phyloP scores from a whole-genome alignment of 2,113 vertebrate genomes.

The Sylvietta virens region DNA sequence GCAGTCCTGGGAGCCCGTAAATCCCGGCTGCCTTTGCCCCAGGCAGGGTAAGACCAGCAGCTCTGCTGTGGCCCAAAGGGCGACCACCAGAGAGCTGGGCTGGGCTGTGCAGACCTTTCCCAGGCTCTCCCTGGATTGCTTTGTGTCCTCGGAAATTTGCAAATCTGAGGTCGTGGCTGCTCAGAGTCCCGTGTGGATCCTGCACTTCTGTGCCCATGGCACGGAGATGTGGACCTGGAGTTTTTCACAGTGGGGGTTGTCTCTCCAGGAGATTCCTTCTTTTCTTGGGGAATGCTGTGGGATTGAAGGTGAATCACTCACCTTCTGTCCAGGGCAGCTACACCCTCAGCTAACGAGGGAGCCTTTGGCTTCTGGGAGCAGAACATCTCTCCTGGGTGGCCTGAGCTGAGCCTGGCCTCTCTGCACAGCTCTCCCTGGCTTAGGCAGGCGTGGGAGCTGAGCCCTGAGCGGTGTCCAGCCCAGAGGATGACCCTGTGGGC shows the following conservation, averaged over 20 bases:
- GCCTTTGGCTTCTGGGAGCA: background rate
- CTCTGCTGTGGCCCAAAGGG: background rate
- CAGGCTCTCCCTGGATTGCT: background rate
- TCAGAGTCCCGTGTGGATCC: rapidly evolving
- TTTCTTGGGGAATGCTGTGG: background rate
- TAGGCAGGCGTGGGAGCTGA: background rate
- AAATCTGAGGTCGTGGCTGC: background rate
- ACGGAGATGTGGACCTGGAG: background rate
- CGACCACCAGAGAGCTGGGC: rapidly evolving
- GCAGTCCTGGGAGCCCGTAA: background rate
- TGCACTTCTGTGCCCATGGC: background rate
- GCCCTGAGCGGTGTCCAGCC: background rate
- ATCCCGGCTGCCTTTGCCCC: background rate
- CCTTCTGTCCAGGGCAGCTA: background rate
- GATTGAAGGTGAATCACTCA: background rate
- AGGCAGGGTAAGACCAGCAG: background rate
- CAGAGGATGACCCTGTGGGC: background rate
- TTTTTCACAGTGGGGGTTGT: rapidly evolving
- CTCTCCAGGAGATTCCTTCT: background rate
- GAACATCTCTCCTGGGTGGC: background rate
- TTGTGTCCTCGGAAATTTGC: background rate
- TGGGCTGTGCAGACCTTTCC: background rate
- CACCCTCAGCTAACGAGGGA: background rate
- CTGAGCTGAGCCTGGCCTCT: background rate
- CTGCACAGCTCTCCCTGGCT: background rate